A percentile compares a stretch with the other conserved stretches of the same genome.
Conservation (phyloP, 2,888 invertebrate genomes). For the Tinea trinotella region DNA sequence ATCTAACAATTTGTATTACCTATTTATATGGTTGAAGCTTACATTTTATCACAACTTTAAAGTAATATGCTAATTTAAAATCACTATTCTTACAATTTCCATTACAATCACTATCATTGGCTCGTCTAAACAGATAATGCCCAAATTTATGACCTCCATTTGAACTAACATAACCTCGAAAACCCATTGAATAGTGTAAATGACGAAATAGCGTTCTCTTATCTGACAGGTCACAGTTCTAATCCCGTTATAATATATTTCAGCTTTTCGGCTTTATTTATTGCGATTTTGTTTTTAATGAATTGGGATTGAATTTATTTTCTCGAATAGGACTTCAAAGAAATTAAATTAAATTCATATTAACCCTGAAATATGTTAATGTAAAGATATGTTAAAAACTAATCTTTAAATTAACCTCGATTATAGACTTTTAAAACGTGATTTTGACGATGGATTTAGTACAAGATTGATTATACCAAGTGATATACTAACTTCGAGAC, state of each 20-base stretch:
- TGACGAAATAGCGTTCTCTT: conserved; percentile 2
- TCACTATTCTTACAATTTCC: conserved; percentile 15
- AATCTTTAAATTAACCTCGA: too few species aligned
- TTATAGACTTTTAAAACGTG: too few species aligned
- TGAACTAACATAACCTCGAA: background rate
- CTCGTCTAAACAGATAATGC: conserved; percentile 11
- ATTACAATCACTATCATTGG: conserved; percentile 17
- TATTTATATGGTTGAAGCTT: background rate
- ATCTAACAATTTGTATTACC: background rate
- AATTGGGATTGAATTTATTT: too few species aligned
- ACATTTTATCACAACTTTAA: background rate
- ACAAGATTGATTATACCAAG: too few species aligned
- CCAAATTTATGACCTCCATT: conserved; percentile 13
- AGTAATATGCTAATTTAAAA: conserved; percentile 9
- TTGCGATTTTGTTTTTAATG: too few species aligned
- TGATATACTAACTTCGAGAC: too few species aligned
- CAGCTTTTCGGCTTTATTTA: too few species aligned
- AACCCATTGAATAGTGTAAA: background rate
- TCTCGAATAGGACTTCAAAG: too few species aligned
- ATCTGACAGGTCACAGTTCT: background rate
- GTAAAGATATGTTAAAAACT: too few species aligned
- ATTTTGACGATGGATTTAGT: too few species aligned
- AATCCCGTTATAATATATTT: background rate
- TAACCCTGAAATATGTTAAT: too few species aligned
- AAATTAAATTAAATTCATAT: too few species aligned